Conservation (phyloP, 2,797 vertebrate species). For the Heteromormyrus szaboi region DNA sequence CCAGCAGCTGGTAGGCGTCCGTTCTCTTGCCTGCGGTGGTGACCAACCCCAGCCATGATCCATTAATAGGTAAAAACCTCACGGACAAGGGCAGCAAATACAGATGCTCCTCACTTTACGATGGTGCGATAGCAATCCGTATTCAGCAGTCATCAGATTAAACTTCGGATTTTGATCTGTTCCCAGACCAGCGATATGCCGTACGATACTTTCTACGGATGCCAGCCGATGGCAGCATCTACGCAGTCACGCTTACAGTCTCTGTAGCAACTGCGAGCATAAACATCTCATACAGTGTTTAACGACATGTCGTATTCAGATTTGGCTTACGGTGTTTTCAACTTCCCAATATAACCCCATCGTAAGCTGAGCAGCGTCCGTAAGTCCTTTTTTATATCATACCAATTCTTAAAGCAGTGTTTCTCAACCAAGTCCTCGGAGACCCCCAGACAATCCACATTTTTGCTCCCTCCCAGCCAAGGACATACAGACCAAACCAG, state of each 20-base stretch:
- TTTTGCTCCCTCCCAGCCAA: not conserved
- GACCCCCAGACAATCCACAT: not conserved
- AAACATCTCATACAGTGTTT: not conserved
- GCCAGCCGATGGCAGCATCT: not conserved
- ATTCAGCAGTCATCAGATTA: not conserved
- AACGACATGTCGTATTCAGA: not conserved
- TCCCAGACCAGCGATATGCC: not conserved
- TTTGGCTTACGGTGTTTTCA: not conserved
- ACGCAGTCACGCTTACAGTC: not conserved
- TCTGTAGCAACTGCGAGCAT: not conserved
- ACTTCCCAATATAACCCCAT: not conserved
- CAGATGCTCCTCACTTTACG: not conserved
- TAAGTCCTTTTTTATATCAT: not conserved
- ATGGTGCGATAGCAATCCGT: not conserved
- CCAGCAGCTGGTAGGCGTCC: conserved; percentile 51
- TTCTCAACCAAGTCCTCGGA: not conserved
- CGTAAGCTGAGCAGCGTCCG: not conserved
- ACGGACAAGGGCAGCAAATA: not conserved
- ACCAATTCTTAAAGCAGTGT: not conserved
- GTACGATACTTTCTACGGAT: not conserved
- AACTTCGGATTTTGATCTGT: not conserved
- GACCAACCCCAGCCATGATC: not conserved
- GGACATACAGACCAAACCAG: not conserved
- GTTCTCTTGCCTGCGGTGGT: conserved; percentile 42
- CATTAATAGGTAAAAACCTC: not conserved